phyloP scores from a whole-genome alignment of 1,140 invertebrate genomes.

The Luehdorfia chinensis region DNA sequence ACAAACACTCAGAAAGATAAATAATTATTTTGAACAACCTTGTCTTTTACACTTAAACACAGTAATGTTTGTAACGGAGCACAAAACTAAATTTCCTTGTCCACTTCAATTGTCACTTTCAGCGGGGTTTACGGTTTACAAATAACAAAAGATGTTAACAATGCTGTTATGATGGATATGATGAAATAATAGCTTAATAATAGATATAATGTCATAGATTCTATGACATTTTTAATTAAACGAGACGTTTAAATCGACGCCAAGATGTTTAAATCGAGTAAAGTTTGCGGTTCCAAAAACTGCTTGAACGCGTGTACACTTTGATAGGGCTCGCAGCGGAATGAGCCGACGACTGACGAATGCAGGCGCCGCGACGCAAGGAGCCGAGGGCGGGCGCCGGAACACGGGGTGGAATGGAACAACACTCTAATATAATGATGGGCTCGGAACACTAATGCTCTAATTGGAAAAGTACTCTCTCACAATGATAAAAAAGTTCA shows the following conservation, averaged over 20 bases:
- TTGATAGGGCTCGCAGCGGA: slow-evolving; percentile 42
- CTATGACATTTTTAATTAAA: too few species aligned
- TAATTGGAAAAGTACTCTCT: slow-evolving; percentile 68
- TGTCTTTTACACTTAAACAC: slow-evolving; percentile 40
- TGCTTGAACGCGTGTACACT: slow-evolving; percentile 30
- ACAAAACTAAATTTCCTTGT: slow-evolving; percentile 38
- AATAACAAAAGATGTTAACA: slow-evolving; percentile 17
- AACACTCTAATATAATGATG: slow-evolving; percentile 75
- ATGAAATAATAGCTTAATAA: not conserved
- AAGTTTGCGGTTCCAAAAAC: slow-evolving; percentile 50
- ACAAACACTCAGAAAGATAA: slow-evolving; percentile 1
- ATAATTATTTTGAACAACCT: slow-evolving; percentile 5
- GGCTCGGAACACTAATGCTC: slow-evolving; percentile 73
- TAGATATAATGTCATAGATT: too few species aligned
- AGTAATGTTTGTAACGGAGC: slow-evolving; percentile 41
- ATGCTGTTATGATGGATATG: not conserved
- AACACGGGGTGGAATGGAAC: slow-evolving; percentile 58
- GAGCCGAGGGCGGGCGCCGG: slow-evolving; percentile 40
- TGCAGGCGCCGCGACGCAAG: slow-evolving; percentile 27
- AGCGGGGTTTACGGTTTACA: slow-evolving; percentile 25
- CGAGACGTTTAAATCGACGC: too few species aligned
- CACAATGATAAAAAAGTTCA: not conserved
- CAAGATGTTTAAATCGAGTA: slow-evolving; percentile 46
- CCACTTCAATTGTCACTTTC: slow-evolving; percentile 56
- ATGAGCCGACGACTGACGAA: slow-evolving; percentile 45